Percentiles rank a stretch among this genome's conserved stretches.
phyloP scores from a whole-genome alignment of 2,888 invertebrate species.

The Mimachlamys varia region DNA sequence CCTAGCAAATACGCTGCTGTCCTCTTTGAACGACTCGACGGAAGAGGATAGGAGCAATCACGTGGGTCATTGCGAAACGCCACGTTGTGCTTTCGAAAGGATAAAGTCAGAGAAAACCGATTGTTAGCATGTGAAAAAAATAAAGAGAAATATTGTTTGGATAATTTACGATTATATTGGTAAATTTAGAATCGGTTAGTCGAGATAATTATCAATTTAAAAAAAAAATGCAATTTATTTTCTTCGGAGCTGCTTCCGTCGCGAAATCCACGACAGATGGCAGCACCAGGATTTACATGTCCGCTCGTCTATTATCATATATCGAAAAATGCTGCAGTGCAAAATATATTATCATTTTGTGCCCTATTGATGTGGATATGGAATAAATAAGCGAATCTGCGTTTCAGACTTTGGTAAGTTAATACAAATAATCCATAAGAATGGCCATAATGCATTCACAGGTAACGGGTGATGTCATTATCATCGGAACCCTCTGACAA shows the following conservation, averaged over 20 bases:
- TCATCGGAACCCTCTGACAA: conserved; percentile 8
- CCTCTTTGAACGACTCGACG: conserved; percentile 72
- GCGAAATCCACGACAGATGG: conserved; percentile 7
- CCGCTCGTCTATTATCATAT: conserved; percentile 32
- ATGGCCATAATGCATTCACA: neutral
- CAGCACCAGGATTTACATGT: conserved; percentile 34
- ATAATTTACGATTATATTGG: neutral
- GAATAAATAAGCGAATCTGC: neutral
- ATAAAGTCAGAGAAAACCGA: conserved; percentile 29
- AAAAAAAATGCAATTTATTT: neutral
- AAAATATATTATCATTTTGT: conserved; percentile 31
- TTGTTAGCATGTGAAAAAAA: neutral
- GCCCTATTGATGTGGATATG: conserved; percentile 1
- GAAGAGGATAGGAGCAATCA: conserved; percentile 70
- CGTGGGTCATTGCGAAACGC: conserved; percentile 56
- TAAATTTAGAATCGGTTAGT: neutral
- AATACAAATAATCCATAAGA: neutral
- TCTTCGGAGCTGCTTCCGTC: neutral
- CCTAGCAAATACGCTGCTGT: conserved; percentile 64
- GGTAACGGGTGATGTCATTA: conserved; percentile 3
- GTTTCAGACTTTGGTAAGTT: neutral
- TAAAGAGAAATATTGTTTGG: neutral
- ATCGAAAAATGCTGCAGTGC: conserved; percentile 34
- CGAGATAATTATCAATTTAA: neutral
- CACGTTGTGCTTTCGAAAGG: neutral